Evolutionary conservation across 2,888 invertebrate genomes (phyloP).

Genomic region (Caenorhabditis drosophilae): DNA sequence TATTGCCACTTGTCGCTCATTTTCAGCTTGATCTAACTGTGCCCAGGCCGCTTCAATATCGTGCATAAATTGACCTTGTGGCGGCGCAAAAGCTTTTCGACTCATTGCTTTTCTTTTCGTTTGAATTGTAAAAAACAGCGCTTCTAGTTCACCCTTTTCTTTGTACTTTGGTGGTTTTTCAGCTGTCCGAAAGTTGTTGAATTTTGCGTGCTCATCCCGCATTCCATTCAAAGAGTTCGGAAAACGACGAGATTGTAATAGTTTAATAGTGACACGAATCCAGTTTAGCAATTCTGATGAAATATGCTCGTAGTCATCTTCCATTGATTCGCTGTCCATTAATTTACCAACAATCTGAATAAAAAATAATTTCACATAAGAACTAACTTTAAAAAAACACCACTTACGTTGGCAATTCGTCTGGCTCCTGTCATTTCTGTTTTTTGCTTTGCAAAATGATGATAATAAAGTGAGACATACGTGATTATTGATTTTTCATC

Average conservation of each 20-base stretch:
- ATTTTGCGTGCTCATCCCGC: conserved; percentile 84
- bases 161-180: conserved; percentile 98
- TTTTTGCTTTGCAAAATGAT: conserved; percentile 98
- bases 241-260: conserved; percentile 74
- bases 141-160: conserved; percentile 95
- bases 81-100: conserved; percentile 62
- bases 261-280: conserved; percentile 86
- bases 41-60: conserved; percentile 96
- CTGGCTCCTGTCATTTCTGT: conserved; percentile 96
- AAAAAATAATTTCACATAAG: neutral
- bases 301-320: conserved; percentile 84
- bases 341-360: conserved; percentile 91
- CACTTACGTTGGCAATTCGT: conserved; percentile 87
- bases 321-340: conserved; percentile 91
- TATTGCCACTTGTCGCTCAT: conserved; percentile 88
- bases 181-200: conserved; percentile 92
- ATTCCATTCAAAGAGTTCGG: conserved; percentile 94
- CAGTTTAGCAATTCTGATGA: conserved; percentile 87
- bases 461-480: conserved; percentile 97
- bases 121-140: conserved; percentile 92
- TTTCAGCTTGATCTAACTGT: conserved; percentile 88
- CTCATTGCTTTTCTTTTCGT: conserved; percentile 92
- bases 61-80: conserved; percentile 77
- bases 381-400: neutral
- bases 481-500: conserved; percentile 95